Percentiles rank a stretch among this genome's conserved stretches.
Conservation (phyloP, 92 coral and sea anemone species). For the Parazoanthus darwini region DNA sequence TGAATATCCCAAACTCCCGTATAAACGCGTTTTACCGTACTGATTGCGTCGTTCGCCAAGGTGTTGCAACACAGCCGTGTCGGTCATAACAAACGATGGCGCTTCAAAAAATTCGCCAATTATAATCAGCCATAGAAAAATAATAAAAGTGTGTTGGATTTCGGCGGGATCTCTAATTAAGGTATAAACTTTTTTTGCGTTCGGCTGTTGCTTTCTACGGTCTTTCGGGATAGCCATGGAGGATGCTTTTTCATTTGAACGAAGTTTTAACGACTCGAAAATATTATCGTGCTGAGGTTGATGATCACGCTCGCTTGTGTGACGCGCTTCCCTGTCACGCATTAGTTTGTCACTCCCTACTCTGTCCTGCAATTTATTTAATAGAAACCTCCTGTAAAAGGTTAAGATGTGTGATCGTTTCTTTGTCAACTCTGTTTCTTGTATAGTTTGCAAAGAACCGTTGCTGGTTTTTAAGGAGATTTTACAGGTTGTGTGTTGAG, state of each 20-base stretch:
- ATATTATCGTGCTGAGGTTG: not conserved
- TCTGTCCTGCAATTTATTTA: not conserved
- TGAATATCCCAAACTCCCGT: conserved; percentile 91
- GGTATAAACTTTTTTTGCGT: conserved; percentile 6
- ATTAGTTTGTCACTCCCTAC: not conserved
- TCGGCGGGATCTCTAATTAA: conserved; percentile 74
- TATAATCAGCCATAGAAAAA: conserved; percentile 75
- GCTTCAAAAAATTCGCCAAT: conserved; percentile 94
- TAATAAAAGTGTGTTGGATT: conserved; percentile 62
- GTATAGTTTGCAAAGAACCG: not conserved
- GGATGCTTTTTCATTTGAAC: not conserved
- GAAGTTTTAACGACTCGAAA: not conserved
- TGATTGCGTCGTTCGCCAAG: conserved; percentile 82
- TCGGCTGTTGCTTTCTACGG: not conserved
- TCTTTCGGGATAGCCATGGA: not conserved
- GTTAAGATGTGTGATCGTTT: conserved; percentile 9
- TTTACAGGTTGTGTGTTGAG: conserved; percentile 77
- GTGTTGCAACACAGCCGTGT: conserved; percentile 89
- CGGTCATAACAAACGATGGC: conserved; percentile 91
- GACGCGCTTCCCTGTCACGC: not conserved
- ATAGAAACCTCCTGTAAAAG: conserved; percentile 7
- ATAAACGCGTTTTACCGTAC: conserved; percentile 93
- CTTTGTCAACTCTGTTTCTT: not conserved
- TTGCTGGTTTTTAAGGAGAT: not conserved
- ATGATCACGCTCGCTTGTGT: not conserved